Conservation (phyloP, 2,888 invertebrate species). For the Serrognathus titanus region DNA sequence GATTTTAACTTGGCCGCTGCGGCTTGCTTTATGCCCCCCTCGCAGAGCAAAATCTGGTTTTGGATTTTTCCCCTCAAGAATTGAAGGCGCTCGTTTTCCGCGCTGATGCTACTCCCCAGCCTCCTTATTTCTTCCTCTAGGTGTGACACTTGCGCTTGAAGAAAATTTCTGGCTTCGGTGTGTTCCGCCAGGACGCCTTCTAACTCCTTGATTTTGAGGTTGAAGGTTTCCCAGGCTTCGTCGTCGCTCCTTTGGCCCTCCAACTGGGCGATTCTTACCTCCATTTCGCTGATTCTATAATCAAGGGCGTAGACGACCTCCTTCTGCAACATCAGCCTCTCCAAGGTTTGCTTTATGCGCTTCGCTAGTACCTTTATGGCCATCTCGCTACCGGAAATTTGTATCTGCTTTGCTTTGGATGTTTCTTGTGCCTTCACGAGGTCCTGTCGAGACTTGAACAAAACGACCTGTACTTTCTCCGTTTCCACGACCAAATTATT, state of each 20-base stretch:
- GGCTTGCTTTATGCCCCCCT: constrained; percentile 57
- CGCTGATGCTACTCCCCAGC: constrained; percentile 49
- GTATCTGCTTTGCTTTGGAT: constrained; percentile 50
- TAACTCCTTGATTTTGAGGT: constrained; percentile 49
- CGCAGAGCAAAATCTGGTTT: constrained; percentile 54
- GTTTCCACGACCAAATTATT: constrained; percentile 49
- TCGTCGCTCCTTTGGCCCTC: constrained; percentile 36
- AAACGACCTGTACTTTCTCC: constrained; percentile 53
- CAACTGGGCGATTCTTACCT: constrained; percentile 44
- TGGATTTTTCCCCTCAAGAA: constrained; percentile 52
- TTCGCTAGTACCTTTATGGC: constrained; percentile 48
- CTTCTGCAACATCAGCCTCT: constrained; percentile 50
- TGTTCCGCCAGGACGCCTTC: constrained; percentile 48
- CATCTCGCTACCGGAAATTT: constrained; percentile 50
- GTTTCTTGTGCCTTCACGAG: constrained; percentile 50
- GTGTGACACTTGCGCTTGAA: constrained; percentile 53
- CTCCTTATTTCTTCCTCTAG: constrained; percentile 59
- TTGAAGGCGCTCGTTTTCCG: constrained; percentile 41
- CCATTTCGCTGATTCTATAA: constrained; percentile 38
- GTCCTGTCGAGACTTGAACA: constrained; percentile 52
- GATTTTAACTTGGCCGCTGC: constrained; percentile 47
- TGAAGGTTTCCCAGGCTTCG: constrained; percentile 35
- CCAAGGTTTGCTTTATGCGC: constrained; percentile 41
- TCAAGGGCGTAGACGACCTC: constrained; percentile 58
- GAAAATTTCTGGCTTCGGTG: constrained; percentile 44